Evolutionary conservation across 2,113 vertebrate genomes (phyloP), one percentile per base, ranked within the genome.

Genomic region (Beaufortia kweichowensis): DNA sequence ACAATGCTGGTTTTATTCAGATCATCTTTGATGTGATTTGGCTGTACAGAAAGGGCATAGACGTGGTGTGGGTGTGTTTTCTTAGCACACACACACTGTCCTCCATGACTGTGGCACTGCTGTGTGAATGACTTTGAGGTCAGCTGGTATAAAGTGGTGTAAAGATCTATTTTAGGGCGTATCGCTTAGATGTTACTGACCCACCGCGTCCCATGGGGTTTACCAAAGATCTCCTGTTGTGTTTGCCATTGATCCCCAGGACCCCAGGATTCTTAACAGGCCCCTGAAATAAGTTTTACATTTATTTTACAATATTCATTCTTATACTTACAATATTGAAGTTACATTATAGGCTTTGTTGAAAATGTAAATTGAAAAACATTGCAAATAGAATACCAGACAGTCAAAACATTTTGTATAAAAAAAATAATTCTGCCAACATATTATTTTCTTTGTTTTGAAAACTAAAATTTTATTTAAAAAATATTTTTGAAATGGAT

Each of bases 51-150:
- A 53, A n/a, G 50, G 17, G 24, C 46, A 66, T 57, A 48, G 61
- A 8, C 1, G 4, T 11, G 39, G 50, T 29, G 21, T 67, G 33
- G 48, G 64, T 69, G 75, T 77, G 39, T 61, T 50, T 59, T 64
- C 56, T 29, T 29, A 6, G 50, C 46, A 61, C 67, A 62, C 59
- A 62, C 64, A 70, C 67, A 53, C 23, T 39, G 57, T 21, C 65
- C 60, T 48, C 41, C 21, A 26, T 75, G 62, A 76, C 48, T 21
- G 9, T 71, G 53, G 23, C 66, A 64, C 79, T 73, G 61, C 60
- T 71, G 68, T 65, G 68, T 73, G 77, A 72, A 59, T 43, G 68
- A 33, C 31, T 56, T 50, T 79, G 60, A 29, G 31, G 43, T 57
- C 68, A 24, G 14, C n/a, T 43, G 31, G 48, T 21, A 64, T 62